Evolutionary conservation across 2,888 invertebrate species (phyloP), one percentile per base, ranked within the genome.

Genomic region (Xanthia icteritia): DNA sequence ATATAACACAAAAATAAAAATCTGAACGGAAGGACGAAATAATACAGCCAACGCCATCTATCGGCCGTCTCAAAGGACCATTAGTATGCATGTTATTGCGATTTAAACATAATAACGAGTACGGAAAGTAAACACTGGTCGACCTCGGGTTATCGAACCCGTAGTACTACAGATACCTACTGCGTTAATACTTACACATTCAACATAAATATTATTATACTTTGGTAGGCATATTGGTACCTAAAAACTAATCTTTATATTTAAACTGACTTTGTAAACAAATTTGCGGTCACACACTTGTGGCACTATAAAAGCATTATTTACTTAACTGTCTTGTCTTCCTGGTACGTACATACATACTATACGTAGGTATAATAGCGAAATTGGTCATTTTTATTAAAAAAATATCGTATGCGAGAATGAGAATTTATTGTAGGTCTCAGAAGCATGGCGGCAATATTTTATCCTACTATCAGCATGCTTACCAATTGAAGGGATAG

Each of bases 101-200:
- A 87, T 85, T 85, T 81, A 85, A 86, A 83, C 80, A 84, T 76
- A 72, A 80, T 77, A 83, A 81, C 69, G 69, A 80, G 70, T 60
- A 60, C 77, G 79, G 77, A 81, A 88, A 89, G 83, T 87, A 87
- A 87, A 83, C 86, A 81, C 54, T 63, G 39, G 70, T 77, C 39
- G 82, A 86, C 88, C 85, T 74, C 85, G 79, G 88, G 88, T 88
- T 89, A 79, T 85, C 88, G 89, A 89, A 83, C 88, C 51, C 73
- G 69, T 87, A 87, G 79, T 83, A 83, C 82, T 82, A 85, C 73
- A n/a, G 56, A 68, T 77, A 87, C 77, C 82, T 86, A 80, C 60
- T 36, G 27, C 58, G 39, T 17, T 23, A 66, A 45, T 78, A 84
- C 73, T 65, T 85, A 80, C 63, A 54, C 13, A 61, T 45, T 48